A percentile compares a stretch with the other conserved stretches of the same genome.
phyloP scores from a whole-genome alignment of 1,140 invertebrate genomes.

The Coenobita brevimanus region DNA sequence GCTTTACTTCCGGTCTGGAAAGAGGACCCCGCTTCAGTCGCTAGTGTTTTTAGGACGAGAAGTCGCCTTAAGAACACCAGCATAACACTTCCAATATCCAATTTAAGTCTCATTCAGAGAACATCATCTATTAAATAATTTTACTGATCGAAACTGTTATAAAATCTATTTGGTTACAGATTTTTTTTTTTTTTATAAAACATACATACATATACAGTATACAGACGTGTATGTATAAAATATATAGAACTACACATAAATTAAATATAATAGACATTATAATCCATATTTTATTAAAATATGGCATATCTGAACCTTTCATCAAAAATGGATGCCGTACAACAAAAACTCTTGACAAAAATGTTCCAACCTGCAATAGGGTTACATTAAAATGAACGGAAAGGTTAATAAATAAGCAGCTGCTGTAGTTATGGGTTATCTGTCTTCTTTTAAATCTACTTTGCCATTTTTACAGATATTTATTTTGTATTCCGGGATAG shows the following conservation, averaged over 20 bases:
- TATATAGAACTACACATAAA: too few species aligned
- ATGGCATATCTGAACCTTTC: slow-evolving; percentile 53
- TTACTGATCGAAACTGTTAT: slow-evolving; percentile 57
- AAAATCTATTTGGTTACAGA: slow-evolving; percentile 52
- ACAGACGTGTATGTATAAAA: too few species aligned
- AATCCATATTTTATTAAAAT: slow-evolving; percentile 45
- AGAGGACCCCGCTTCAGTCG: too few species aligned
- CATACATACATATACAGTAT: too few species aligned
- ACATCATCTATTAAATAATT: slow-evolving; percentile 52
- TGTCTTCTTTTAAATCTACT: slow-evolving; percentile 55
- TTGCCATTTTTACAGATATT: slow-evolving; percentile 63
- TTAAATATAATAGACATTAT: too few species aligned
- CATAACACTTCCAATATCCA: slow-evolving; percentile 53
- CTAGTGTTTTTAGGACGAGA: too few species aligned
- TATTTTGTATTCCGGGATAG: slow-evolving; percentile 56
- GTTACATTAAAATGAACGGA: slow-evolving; percentile 59
- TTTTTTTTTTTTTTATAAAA: slow-evolving; percentile 65
- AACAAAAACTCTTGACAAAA: slow-evolving; percentile 35
- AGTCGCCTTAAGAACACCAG: too few species aligned
- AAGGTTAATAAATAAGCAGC: slow-evolving; percentile 58
- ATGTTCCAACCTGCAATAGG: slow-evolving; percentile 55
- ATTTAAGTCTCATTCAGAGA: slow-evolving; percentile 32
- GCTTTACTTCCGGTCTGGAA: too few species aligned
- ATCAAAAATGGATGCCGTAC: slow-evolving; percentile 34
- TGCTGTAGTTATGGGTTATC: slow-evolving; percentile 38